phyloP scores from a whole-genome alignment of 1,140 invertebrate genomes.

The Drosophila seguyi region DNA sequence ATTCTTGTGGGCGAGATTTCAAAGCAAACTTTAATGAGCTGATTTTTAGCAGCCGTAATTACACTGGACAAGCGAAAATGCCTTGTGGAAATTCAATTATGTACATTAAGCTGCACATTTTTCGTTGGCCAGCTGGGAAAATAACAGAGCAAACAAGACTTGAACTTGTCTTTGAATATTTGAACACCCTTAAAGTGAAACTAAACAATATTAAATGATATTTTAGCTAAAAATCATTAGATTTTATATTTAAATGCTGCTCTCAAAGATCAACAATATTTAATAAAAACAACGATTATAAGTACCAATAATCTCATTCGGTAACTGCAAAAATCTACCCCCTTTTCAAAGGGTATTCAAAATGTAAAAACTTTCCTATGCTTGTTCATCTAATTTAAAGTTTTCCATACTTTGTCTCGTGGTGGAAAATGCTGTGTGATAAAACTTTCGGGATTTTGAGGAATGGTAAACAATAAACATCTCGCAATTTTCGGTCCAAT shows the following conservation, averaged over 20 bases:
- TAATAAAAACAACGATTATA: too few species aligned
- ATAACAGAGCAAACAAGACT: neutral
- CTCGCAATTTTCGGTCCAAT: conserved; percentile 19
- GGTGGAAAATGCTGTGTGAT: conserved; percentile 3
- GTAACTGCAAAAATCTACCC: too few species aligned
- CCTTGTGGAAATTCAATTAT: conserved; percentile 40
- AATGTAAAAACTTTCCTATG: conserved; percentile 14
- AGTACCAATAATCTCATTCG: too few species aligned
- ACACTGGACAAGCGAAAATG: conserved; percentile 28
- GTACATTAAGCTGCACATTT: conserved; percentile 27
- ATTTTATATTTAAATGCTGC: too few species aligned
- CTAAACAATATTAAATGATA: neutral
- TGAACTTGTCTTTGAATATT: neutral
- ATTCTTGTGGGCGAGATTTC: conserved; percentile 40
- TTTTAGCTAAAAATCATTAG: neutral
- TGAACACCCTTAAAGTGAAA: neutral
- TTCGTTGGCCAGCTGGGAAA: conserved; percentile 2
- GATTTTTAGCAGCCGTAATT: conserved; percentile 49
- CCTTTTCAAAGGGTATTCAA: neutral
- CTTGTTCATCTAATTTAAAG: conserved; percentile 53
- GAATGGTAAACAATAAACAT: conserved; percentile 68
- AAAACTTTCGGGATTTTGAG: conserved; percentile 33
- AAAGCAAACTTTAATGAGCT: conserved; percentile 51
- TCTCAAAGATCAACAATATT: too few species aligned
- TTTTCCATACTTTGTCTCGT: conserved; percentile 6